Evolutionary conservation across 1,140 invertebrate genomes (phyloP).

Genomic region (Helicoverpa zea): DNA sequence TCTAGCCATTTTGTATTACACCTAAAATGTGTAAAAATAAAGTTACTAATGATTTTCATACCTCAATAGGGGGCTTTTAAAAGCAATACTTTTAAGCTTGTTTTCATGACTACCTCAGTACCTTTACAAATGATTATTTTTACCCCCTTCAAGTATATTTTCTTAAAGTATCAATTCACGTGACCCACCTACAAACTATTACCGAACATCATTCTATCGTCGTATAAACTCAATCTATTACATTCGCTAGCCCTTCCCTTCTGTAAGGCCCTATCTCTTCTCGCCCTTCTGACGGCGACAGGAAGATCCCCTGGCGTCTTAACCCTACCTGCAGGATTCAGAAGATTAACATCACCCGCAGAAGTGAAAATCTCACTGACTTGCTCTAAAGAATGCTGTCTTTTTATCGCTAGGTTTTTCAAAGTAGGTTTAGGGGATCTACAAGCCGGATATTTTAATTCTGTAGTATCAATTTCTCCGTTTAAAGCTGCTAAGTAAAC

Average conservation of each 20-base stretch:
- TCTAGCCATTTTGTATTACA: no score
- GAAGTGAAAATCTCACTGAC: slow-evolving; percentile 90
- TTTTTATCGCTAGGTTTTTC: slow-evolving; percentile 77
- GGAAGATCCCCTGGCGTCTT: slow-evolving; percentile 95
- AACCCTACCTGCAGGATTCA: slow-evolving; percentile 91
- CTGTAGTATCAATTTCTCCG: slow-evolving; percentile 71
- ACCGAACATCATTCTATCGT: slow-evolving; percentile 94
- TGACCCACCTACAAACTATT: slow-evolving; percentile 76
- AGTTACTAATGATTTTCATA: no score
- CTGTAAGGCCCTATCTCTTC: slow-evolving; percentile 84
- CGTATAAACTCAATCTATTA: slow-evolving; percentile 93
- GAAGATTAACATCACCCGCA: slow-evolving; percentile 88
- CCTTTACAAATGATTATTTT: no score
- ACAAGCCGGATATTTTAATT: slow-evolving; percentile 63
- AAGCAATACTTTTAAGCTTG: no score
- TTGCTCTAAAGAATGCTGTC: slow-evolving; percentile 90
- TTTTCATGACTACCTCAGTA: no score
- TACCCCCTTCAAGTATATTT: no score
- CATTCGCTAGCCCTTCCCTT: slow-evolving; percentile 80
- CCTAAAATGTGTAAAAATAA: no score
- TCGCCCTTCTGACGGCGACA: slow-evolving; percentile 90
- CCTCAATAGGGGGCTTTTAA: no score
- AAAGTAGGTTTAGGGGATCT: slow-evolving; percentile 70
- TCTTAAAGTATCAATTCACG: neutral
- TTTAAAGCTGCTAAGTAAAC: slow-evolving; percentile 80